Base-by-base conservation (phyloP, 2,797 vertebrate species). In the Spheniscus humboldti region DNA sequence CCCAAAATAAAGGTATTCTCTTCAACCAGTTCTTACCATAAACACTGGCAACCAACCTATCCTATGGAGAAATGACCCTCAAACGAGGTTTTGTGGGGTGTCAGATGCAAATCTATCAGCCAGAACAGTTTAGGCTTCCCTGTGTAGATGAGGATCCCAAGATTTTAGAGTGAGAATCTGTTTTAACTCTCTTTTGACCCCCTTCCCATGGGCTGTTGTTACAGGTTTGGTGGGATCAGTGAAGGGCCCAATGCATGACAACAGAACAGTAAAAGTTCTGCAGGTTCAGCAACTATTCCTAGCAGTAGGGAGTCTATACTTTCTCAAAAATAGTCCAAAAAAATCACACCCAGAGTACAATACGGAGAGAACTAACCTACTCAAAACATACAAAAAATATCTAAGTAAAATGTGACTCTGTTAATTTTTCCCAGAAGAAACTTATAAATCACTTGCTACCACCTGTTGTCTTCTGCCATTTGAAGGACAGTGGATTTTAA, bases 401-500 rank as follows among this genome's bases (percentile, higher is more conserved):
- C 45, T 33, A 78, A 89, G 25, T 62, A 91, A 97, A 92, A 86
- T 53, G 16, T 37, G 35, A 90, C 17, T 79, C 63, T 11, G 8
- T 59, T 90, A 77, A 63, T 95, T 94, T 94, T 94, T 87, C 94
- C 78, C 84, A 85, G 73, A 84, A 94, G 84, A 85, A 94, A 78
- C 17, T 43, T 55, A 89, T 52, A 92, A 96, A 91, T 85, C 81
- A 52, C 79, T 88, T 84, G 87, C 78, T 86, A 90, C 78, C 85
- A 81, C 82, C 69, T 94, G 64, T 64, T 93, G 37, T 78, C 78
- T 86, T 93, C 86, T 90, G 66, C 66, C 75, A 90, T 16, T 88
- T 92, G 81, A 93, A 94, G 74, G 87, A 90, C 72, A 77, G 78
- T 75, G 89, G 73, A 78, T 92, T 97, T 91, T 48, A 94, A 94